Evolutionary conservation across 2,888 invertebrate species (phyloP).

Genomic region (Actias luna): DNA sequence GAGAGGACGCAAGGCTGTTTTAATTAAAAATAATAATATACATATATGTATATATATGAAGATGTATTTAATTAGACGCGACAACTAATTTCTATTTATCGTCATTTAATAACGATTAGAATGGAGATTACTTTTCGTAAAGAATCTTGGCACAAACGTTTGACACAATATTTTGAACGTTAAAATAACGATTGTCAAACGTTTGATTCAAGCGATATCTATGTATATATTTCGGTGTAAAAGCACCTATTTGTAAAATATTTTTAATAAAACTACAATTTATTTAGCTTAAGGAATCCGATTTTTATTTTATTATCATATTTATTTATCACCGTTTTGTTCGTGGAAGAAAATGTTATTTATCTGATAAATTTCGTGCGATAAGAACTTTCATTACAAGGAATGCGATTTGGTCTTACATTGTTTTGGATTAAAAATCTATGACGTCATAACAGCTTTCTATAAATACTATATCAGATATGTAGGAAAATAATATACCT

Average conservation of each 20-base stretch:
- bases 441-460: background rate
- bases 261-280: conserved; percentile 33
- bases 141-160: conserved; percentile 11
- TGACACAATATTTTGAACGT: conserved; percentile 6
- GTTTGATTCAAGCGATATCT: conserved; percentile 26
- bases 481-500: too few relatives aligned
- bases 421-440: background rate
- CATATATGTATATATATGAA: too few relatives aligned
- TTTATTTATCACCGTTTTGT: background rate
- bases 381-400: background rate
- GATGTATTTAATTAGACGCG: background rate
- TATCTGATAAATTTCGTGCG: background rate
- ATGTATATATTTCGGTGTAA: conserved; percentile 37
- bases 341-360: background rate
- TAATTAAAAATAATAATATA: conserved; percentile 15
- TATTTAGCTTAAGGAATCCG: conserved; percentile 34
- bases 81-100: conserved; percentile 1
- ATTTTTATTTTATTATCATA: conserved; percentile 35
- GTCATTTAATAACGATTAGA: background rate
- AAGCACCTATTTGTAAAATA: conserved; percentile 25
- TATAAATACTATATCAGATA: background rate
- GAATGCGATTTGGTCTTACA: background rate
- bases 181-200: background rate
- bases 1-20: conserved; percentile 67
- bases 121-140: background rate